Evolutionary conservation across 2,113 vertebrate genomes (phyloP), one percentile per base, ranked within the genome.

Genomic region (Misgurnus anguillicaudatus): DNA sequence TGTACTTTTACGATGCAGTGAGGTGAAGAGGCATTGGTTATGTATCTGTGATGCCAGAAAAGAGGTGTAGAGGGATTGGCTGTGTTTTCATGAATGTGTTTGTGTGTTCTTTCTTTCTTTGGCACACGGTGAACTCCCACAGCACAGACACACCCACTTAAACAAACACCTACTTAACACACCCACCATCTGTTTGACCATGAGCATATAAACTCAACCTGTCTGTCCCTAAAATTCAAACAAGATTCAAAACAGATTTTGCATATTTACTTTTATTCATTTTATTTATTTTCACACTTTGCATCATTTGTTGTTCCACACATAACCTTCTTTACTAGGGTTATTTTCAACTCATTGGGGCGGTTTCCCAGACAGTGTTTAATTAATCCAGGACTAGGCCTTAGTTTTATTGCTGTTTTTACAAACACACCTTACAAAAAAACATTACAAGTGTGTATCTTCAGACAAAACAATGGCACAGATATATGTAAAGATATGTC

Each of bases 71-170:
- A 17, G 13, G 21, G 21, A 67, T 11, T 72, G 78, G 60, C 45
- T 55, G 45, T 72, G 67, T 51, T 19, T 48, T 53, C 58, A 55
- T 72, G 58, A 73, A 62, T 74, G 70, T 74, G 62, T 74, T 65
- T 74, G 78, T 80, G 47, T 65, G 78, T 65, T 64, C 61, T 80
- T 64, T 64, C 61, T 80, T 64, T 74, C 62, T 55, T 24, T 57
- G 36, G 65, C 53, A 57, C 19, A 70, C 70, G 17, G 41, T 48
- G 39, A 74, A n/a, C 57, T 61, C 62, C 42, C 42, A 38, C 68
- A 10, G 14, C 41, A 68, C 63, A n/a, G 45, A 72, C 77, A 71
- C 77, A 69, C 65, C 57, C 68, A 79, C 58, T 72, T 58, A 72
- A 70, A 72, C 77, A 62, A 69, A 69, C 76, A 67, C 76, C 76